Conservation (phyloP, 1,140 invertebrate genomes). For the Leptestheria dahalacensis region DNA sequence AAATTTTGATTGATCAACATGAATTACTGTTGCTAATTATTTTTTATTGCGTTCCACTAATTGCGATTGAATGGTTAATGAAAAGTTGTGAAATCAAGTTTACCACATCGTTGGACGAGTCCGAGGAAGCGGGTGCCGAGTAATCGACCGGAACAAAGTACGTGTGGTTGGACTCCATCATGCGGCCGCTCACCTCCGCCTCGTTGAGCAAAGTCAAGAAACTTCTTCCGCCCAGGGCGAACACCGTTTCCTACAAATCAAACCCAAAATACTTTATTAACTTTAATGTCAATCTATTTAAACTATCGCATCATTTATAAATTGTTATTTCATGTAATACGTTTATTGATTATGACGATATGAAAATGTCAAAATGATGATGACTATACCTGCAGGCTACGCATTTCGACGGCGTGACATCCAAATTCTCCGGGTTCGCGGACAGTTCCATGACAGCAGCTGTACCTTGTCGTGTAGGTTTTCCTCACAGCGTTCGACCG, state of each 20-base stretch:
- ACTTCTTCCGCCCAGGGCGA: neutral
- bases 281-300: no score
- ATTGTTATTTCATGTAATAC: neutral
- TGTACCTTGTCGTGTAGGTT: conserved; percentile 38
- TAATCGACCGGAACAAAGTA: conserved; percentile 14
- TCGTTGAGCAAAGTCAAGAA: conserved; percentile 6
- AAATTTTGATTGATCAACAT: no score
- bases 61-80: no score
- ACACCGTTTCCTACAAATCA: conserved; percentile 18
- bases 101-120: conserved; percentile 1
- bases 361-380: no score
- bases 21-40: no score
- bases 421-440: conserved; percentile 29
- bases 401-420: conserved; percentile 26
- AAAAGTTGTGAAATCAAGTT: no score
- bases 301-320: no score
- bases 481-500: conserved; percentile 39
- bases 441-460: conserved; percentile 42
- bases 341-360: neutral
- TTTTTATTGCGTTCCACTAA: no score
- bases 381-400: conserved; percentile 9
- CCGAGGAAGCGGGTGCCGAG: neutral
- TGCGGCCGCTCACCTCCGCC: neutral
- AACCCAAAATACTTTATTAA: conserved; percentile 12
- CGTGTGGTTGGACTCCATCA: conserved; percentile 6